Conservation (phyloP, 2,888 invertebrate species). For the Allophyes oxyacanthae region DNA sequence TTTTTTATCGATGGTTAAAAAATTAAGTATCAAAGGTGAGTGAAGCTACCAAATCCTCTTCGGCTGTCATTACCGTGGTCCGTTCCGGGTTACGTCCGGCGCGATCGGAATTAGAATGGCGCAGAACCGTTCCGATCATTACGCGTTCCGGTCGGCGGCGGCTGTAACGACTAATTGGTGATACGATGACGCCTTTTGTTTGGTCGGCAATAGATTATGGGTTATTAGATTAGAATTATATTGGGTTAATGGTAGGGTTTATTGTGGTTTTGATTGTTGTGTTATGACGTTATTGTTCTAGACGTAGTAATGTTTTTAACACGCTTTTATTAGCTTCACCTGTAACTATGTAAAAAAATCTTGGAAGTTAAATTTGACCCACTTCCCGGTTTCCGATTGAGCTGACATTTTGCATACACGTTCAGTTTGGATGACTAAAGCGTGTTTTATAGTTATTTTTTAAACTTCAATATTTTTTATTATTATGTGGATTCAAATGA, state of each 20-base stretch:
- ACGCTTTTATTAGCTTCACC: too few relatives aligned
- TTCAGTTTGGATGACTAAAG: too few relatives aligned
- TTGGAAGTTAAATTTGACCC: too few relatives aligned
- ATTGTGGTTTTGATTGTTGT: constrained; percentile 22
- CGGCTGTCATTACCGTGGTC: constrained; percentile 46
- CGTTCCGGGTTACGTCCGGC: constrained; percentile 53
- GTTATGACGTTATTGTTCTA: background rate
- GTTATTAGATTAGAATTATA: constrained; percentile 44
- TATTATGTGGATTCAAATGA: too few relatives aligned
- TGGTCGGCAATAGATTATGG: constrained; percentile 33
- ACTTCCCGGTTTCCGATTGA: too few relatives aligned
- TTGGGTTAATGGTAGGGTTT: constrained; percentile 33
- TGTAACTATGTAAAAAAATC: too few relatives aligned
- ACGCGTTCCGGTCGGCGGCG: constrained; percentile 60
- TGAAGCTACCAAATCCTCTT: constrained; percentile 54
- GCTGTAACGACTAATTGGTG: constrained; percentile 53
- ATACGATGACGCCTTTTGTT: constrained; percentile 53
- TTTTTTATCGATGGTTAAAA: too few relatives aligned
- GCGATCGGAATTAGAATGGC: constrained; percentile 64
- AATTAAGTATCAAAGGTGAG: too few relatives aligned
- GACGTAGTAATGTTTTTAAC: too few relatives aligned
- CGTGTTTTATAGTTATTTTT: too few relatives aligned
- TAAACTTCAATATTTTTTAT: too few relatives aligned
- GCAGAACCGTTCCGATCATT: constrained; percentile 65
- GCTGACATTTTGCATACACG: too few relatives aligned